Percentiles rank a stretch among this genome's conserved stretches.
These are phyloP conservation scores for Salminus brasiliensis DNA, from an alignment of 2,113 vertebrate genomes.

Conservation along the genomic window DNA sequence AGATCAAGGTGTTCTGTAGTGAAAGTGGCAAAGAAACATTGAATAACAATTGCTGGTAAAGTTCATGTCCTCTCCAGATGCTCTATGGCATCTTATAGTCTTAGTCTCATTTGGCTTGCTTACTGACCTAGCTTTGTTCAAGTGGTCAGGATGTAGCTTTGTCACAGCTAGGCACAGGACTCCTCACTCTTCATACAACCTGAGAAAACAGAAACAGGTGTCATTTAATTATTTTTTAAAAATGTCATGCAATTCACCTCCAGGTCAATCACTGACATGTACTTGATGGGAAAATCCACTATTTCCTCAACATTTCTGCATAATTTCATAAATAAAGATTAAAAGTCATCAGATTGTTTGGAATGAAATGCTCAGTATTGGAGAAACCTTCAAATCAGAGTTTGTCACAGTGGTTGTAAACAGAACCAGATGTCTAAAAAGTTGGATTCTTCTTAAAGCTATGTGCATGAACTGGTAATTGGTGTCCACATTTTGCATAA, in stretches of 20 bases:
- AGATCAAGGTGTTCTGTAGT: not conserved
- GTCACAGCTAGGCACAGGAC: not conserved
- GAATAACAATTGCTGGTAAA: constrained; percentile 5
- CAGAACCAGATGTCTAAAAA: no score
- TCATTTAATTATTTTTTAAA: not conserved
- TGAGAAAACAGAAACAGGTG: constrained; percentile 25
- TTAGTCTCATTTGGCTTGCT: not conserved
- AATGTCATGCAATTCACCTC: not conserved
- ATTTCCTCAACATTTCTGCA: no score
- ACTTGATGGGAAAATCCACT: no score
- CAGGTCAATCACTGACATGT: no score
- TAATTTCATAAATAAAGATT: no score
- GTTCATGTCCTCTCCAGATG: not conserved
- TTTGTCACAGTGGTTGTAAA: no score
- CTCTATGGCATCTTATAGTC: not conserved
- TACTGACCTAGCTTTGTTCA: not conserved
- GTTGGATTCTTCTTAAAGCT: no score
- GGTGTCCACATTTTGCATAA: no score
- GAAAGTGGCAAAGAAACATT: not conserved
- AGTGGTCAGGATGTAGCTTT: not conserved
- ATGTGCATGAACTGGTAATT: no score
- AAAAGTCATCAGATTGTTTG: no score
- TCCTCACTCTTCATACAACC: constrained; percentile 15
- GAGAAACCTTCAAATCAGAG: no score
- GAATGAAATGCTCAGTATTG: no score